Evolutionary conservation across 2,113 vertebrate genomes (phyloP).

Genomic region (Lonchura striata): DNA sequence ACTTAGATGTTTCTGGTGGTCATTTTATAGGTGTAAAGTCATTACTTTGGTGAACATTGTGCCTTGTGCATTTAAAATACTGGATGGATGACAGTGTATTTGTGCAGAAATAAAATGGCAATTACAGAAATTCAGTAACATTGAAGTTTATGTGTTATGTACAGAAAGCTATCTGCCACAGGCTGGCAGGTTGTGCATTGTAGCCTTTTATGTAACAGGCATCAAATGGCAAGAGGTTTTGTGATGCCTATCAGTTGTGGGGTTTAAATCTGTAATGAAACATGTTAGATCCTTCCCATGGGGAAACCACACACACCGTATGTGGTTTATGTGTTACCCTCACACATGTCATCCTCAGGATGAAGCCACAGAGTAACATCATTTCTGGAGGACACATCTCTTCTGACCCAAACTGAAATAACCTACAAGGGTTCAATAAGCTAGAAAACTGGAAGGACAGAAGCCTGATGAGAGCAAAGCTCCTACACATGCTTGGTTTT

Average conservation of each 20-base stretch:
- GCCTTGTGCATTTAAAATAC: neutral
- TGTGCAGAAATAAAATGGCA: constrained; percentile 54
- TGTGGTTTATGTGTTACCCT: neutral
- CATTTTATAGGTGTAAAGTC: neutral
- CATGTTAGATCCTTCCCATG: neutral
- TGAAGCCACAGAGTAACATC: neutral
- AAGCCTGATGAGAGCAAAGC: neutral
- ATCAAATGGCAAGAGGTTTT: neutral
- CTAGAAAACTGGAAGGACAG: neutral
- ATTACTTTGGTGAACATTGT: neutral
- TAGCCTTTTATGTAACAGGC: neutral
- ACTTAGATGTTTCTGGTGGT: neutral
- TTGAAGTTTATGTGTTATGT: neutral
- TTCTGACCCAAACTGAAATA: neutral
- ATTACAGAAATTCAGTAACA: neutral
- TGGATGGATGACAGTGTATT: neutral
- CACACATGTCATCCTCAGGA: neutral
- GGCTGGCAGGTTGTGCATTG: neutral
- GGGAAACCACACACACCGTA: neutral
- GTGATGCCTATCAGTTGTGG: neutral
- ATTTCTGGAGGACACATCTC: neutral
- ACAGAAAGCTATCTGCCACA: neutral
- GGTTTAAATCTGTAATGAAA: neutral
- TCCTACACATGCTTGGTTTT: neutral
- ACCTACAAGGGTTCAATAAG: neutral